Evolutionary conservation across 2,888 invertebrate species (phyloP).

Genomic region (Pristionchus arcanus): DNA sequence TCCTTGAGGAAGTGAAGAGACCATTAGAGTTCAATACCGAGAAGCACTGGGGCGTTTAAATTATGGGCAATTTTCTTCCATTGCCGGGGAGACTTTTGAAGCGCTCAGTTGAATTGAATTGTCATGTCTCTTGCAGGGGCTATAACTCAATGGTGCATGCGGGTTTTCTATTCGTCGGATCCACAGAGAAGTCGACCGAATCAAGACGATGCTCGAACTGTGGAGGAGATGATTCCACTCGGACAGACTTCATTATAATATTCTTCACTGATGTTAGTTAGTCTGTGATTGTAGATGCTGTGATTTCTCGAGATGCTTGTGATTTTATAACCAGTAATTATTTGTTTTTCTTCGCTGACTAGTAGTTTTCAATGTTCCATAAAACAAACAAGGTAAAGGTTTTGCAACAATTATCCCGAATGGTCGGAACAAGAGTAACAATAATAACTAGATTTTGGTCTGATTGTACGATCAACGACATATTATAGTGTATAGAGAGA

Average conservation of each 20-base stretch:
- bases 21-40: not conserved
- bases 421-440: no score
- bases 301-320: not conserved
- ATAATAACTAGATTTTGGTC: not conserved
- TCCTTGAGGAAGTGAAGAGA: not conserved
- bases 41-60: not conserved
- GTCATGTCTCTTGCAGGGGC: not conserved
- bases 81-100: not conserved
- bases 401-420: no score
- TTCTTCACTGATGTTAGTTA: not conserved
- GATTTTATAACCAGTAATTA: not conserved
- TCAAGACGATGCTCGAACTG: not conserved
- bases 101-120: not conserved
- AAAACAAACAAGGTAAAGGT: no score
- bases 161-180: conserved; percentile 13
- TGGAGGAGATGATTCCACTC: conserved; percentile 40
- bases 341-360: not conserved
- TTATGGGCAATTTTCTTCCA: conserved; percentile 14
- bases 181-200: not conserved
- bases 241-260: not conserved
- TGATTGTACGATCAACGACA: not conserved
- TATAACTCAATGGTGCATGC: conserved; percentile 39
- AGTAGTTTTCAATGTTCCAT: not conserved
- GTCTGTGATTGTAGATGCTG: not conserved
- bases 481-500: not conserved